phyloP scores from a whole-genome alignment of 2,797 vertebrate species.

The Danio albolineatus region DNA sequence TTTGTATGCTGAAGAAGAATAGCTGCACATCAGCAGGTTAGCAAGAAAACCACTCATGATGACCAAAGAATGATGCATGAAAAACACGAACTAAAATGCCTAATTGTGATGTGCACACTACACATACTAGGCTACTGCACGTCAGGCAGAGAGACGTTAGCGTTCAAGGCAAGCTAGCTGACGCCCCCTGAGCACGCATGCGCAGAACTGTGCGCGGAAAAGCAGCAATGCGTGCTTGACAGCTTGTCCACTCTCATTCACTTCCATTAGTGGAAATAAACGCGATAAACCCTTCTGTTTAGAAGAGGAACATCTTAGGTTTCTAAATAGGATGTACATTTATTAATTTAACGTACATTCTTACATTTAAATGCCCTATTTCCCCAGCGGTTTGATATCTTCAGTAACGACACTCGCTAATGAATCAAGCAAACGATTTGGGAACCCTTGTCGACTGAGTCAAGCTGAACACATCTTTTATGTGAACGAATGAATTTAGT shows the following conservation, averaged over 20 bases:
- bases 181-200: constrained; percentile 51
- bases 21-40: constrained; percentile 6
- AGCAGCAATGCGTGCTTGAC: constrained; percentile 15
- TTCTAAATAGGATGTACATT: not conserved
- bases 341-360: too few species aligned
- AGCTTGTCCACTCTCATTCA: constrained; percentile 3
- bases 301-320: not conserved
- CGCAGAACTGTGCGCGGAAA: constrained; percentile 56
- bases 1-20: not conserved
- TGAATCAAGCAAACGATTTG: not conserved
- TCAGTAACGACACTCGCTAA: not conserved
- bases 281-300: not conserved
- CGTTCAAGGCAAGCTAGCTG: constrained; percentile 34
- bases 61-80: not conserved
- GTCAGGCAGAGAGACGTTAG: constrained; percentile 3
- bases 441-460: too few species aligned
- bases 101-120: not conserved
- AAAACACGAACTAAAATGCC: not conserved
- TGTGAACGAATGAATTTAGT: not conserved
- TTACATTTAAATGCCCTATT: not conserved
- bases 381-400: not conserved
- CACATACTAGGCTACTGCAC: not conserved
- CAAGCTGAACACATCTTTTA: not conserved
- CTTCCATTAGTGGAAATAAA: not conserved
- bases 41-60: not conserved